These are phyloP conservation scores for Peromyscus polionotus DNA, from an alignment of 2,113 vertebrate genomes.

Conservation along the genomic window DNA sequence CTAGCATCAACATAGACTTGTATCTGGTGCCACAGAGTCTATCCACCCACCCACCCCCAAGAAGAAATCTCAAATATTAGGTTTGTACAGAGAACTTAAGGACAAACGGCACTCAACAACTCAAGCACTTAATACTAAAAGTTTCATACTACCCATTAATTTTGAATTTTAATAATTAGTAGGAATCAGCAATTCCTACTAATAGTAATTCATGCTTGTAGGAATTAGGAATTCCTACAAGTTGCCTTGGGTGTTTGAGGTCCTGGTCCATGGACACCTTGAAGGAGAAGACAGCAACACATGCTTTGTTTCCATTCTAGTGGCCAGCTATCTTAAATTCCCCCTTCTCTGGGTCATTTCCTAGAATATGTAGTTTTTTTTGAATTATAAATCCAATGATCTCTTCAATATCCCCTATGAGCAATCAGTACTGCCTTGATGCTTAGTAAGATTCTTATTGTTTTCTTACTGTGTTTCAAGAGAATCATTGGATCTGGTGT, in stretches of 20 bases:
- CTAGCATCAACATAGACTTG: not conserved
- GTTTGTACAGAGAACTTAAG: not conserved
- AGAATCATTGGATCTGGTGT: not conserved
- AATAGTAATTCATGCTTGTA: too few species aligned
- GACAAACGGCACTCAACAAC: not conserved
- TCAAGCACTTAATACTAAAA: constrained; percentile 24
- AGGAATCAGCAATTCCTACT: not conserved
- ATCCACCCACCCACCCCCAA: too few species aligned
- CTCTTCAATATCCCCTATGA: not conserved
- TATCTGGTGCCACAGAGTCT: not conserved
- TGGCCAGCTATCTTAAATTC: not conserved
- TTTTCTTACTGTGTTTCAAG: constrained; percentile 22
- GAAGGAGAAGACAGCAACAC: not conserved
- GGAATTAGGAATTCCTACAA: not conserved
- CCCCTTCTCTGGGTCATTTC: not conserved
- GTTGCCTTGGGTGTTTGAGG: not conserved
- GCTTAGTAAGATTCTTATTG: not conserved
- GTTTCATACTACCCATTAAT: not conserved
- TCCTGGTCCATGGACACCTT: not conserved
- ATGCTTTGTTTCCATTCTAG: not conserved
- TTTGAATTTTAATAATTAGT: constrained; percentile 21
- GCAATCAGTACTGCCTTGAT: not conserved
- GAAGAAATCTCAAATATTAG: not conserved
- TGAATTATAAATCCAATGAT: not conserved
- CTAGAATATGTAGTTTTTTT: not conserved